These are phyloP conservation scores for Halictus rubicundus DNA, from an alignment of 1,140 invertebrate genomes.

Conservation along the genomic window DNA sequence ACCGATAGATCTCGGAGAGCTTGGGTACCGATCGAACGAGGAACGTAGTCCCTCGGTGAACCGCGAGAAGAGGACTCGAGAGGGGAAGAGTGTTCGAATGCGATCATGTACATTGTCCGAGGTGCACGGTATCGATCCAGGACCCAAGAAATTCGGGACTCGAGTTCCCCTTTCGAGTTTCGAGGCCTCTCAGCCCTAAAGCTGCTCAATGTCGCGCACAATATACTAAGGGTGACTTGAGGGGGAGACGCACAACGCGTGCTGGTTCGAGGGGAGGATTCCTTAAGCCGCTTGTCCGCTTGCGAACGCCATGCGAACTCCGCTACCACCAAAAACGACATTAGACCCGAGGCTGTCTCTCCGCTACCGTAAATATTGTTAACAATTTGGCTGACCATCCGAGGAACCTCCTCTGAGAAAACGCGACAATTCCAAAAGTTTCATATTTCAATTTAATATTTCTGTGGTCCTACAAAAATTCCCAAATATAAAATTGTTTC, in stretches of 20 bases:
- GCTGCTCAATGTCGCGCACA: conserved; percentile 36
- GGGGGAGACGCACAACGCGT: conserved; percentile 2
- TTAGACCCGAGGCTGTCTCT: too few relatives aligned
- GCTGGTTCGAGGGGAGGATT: not conserved
- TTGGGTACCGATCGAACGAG: not conserved
- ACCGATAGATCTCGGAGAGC: not conserved
- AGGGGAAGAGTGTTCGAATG: not conserved
- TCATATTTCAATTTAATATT: too few relatives aligned
- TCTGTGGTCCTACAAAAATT: too few relatives aligned
- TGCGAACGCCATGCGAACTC: not conserved
- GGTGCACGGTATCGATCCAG: too few relatives aligned
- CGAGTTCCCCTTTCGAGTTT: conserved; percentile 6
- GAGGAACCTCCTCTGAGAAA: too few relatives aligned
- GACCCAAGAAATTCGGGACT: too few relatives aligned
- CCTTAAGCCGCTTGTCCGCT: not conserved
- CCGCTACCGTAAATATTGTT: too few relatives aligned
- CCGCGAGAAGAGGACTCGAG: not conserved
- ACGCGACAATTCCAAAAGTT: too few relatives aligned
- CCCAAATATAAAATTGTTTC: too few relatives aligned
- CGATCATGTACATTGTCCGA: too few relatives aligned
- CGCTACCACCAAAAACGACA: too few relatives aligned
- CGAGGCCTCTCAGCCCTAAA: not conserved
- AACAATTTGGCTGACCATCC: too few relatives aligned
- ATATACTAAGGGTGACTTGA: not conserved
- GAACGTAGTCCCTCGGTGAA: conserved; percentile 52